Evolutionary conservation across 2,888 invertebrate genomes (phyloP), one percentile per base, ranked within the genome.

Genomic region (Mesochorus sp.): DNA sequence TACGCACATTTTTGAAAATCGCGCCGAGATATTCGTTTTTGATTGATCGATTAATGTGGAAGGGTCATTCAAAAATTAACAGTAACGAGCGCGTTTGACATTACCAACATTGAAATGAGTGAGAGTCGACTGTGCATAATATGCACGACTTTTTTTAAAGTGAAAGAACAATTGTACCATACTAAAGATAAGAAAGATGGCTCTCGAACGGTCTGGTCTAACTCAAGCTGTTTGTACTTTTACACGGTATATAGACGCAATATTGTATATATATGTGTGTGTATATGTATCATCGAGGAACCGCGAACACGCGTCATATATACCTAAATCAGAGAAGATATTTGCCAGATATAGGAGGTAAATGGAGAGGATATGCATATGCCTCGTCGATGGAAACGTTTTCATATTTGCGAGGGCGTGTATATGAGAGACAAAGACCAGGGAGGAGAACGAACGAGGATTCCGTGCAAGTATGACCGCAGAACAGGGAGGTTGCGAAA

Each of bases 391-490:
- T 62, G 26, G 14, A 66, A 53, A 3, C 14, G 5, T 21, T 66
- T 51, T 28, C 34, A 26, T 37, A 14, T 57, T 51, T 44, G 31
- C 59, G 55, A 26, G n/a, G 37, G 28, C 61, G 47, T 31, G 34
- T 34, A 49, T 73, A 49, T 21, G 47, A 34, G 61, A 42, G 26
- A 28, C n/a, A 37, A 51, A 51, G 42, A 24, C n/a, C 14, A 47
- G 49, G 49, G 37, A 55, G 67, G 51, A 59, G 61, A 44, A 51
- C 17, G 57, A 34, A 71, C 14, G 55, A 80, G 34, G 83, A 82
- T 73, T 81, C 84, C 84, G 88, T 84, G 88, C 87, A 89, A 88
- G 86, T 86, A 88, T 84, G 82, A 81, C 85, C 82, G 84, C 86
- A 84, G 83, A 84, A 85, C 84, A 84, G 80, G 79, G 82, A 76